A percentile compares a stretch with the other conserved stretches of the same genome.
Evolutionary conservation across 2,797 vertebrate species (phyloP).

Genomic region (Rhabdomys pumilio): DNA sequence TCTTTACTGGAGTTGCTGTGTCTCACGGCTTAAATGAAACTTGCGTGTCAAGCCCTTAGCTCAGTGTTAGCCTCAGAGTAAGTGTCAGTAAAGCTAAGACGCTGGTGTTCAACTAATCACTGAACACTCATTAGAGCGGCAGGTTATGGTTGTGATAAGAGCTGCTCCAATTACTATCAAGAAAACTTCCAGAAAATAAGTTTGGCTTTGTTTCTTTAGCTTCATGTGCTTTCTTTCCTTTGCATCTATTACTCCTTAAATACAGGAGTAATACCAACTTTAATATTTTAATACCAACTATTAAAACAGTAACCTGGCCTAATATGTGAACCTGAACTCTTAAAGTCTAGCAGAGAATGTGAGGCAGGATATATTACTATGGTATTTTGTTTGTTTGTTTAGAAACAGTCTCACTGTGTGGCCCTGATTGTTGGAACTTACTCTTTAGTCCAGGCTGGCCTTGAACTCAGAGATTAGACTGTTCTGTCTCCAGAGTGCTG

Average conservation of each 20-base stretch:
- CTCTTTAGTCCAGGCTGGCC: background rate
- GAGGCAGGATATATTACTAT: background rate
- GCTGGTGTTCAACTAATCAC: background rate
- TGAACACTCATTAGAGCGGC: background rate
- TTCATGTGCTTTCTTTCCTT: background rate
- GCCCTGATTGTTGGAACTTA: background rate
- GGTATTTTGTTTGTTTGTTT: background rate
- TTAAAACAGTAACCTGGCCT: background rate
- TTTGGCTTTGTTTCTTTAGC: background rate
- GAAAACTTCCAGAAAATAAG: constrained; percentile 40
- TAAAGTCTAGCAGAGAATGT: background rate
- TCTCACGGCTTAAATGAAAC: background rate
- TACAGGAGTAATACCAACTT: no score
- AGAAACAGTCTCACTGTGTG: background rate
- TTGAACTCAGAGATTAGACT: background rate
- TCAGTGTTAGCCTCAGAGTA: background rate
- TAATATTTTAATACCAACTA: constrained; percentile 33
- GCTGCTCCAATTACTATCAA: background rate
- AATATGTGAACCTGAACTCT: background rate
- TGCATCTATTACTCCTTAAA: constrained; percentile 9
- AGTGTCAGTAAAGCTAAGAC: background rate
- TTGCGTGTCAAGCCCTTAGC: background rate
- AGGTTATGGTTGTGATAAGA: background rate
- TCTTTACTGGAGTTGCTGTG: background rate
- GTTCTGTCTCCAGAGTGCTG: background rate